Conservation (phyloP, 2,797 vertebrate species). For the Falco berigora region DNA sequence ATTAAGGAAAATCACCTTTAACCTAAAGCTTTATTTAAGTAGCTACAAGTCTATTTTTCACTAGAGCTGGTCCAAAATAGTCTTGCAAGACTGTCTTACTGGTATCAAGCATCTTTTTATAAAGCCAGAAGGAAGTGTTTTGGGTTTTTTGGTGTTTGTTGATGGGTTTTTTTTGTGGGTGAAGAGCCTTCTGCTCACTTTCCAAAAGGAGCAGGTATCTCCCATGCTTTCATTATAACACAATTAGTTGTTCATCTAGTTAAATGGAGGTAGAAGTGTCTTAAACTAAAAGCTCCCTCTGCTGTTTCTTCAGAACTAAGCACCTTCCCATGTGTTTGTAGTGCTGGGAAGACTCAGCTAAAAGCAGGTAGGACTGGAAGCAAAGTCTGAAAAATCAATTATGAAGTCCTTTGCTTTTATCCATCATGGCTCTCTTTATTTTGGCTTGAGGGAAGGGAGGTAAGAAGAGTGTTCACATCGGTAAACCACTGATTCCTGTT, state of each 20-base stretch:
- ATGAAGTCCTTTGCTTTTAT: background rate
- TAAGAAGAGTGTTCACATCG: background rate
- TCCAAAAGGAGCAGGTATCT: background rate
- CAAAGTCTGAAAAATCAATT: background rate
- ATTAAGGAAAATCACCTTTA: background rate
- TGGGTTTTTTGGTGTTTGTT: background rate
- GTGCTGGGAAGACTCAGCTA: background rate
- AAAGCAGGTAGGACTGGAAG: background rate
- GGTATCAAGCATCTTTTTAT: background rate
- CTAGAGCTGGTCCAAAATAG: background rate
- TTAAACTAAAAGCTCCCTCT: constrained; percentile 37
- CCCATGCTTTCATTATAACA: background rate
- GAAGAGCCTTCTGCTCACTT: background rate
- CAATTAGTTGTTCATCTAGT: background rate
- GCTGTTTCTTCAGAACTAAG: background rate
- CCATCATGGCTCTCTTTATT: background rate
- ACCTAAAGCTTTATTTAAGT: background rate
- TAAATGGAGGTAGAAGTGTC: background rate
- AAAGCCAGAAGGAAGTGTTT: background rate
- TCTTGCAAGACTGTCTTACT: background rate
- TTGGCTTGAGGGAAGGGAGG: background rate
- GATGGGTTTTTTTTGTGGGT: background rate
- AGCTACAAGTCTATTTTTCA: background rate
- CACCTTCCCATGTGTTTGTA: background rate
- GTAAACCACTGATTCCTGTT: background rate